These are phyloP conservation scores for Trochalopteron elliotii DNA, from an alignment of 2,113 vertebrate species.

Conservation along the genomic window DNA sequence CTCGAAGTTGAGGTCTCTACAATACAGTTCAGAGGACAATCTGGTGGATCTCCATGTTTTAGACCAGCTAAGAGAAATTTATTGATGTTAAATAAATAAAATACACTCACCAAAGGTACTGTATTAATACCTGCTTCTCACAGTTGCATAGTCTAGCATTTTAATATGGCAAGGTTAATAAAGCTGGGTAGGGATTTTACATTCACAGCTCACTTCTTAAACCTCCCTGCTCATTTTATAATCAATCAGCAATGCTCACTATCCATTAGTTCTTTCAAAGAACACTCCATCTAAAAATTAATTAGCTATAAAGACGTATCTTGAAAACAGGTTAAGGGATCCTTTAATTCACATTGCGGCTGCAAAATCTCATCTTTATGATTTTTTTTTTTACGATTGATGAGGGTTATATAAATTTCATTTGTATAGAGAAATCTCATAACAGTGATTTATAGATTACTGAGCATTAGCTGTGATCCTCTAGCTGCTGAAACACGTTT, in stretches of 20 bases:
- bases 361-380: conserved; percentile 59
- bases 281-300: conserved; percentile 59
- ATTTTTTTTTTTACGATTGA: conserved; percentile 59
- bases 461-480: conserved; percentile 31
- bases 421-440: conserved; percentile 64
- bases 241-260: conserved; percentile 55
- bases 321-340: conserved; percentile 51
- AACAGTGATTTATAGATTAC: conserved; percentile 66
- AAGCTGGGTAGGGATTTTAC: conserved; percentile 27
- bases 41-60: background rate
- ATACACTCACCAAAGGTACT: background rate
- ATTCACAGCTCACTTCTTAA: conserved; percentile 27
- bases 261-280: conserved; percentile 53
- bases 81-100: conserved; percentile 28
- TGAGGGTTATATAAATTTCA: conserved; percentile 67
- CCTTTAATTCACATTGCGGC: conserved; percentile 10
- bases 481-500: conserved; percentile 47
- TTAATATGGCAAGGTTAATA: conserved; percentile 28
- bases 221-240: conserved; percentile 50
- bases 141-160: background rate
- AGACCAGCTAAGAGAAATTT: background rate
- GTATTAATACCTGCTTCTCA: background rate
- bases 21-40: background rate
- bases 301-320: conserved; percentile 45
- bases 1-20: background rate